Conservation (phyloP, 2,888 invertebrate genomes). For the Dasypolia templi region DNA sequence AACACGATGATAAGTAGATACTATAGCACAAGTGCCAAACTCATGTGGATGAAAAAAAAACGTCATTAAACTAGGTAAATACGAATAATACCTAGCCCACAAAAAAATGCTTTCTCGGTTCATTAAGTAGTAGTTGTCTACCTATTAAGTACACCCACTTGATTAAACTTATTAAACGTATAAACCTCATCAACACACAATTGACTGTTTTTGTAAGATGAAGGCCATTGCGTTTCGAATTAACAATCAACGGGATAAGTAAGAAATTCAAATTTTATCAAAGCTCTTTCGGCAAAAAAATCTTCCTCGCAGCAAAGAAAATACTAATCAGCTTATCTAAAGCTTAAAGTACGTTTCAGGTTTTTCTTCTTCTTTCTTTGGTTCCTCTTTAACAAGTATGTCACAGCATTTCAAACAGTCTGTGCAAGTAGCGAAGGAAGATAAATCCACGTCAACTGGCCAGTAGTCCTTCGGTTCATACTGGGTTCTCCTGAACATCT, state of each 20-base stretch:
- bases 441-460: conserved; percentile 59
- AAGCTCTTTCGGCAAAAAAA: not conserved
- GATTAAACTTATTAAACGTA: not conserved
- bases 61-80: not conserved
- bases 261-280: not conserved
- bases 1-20: not conserved
- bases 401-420: conserved; percentile 73
- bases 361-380: conserved; percentile 13
- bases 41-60: not conserved
- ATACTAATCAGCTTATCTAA: not conserved
- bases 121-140: not conserved
- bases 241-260: too few relatives aligned
- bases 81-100: not conserved
- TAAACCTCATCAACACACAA: not conserved
- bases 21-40: not conserved
- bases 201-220: not conserved
- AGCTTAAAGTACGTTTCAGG: conserved; percentile 1
- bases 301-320: not conserved
- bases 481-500: conserved; percentile 73
- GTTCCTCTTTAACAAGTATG: conserved; percentile 40
- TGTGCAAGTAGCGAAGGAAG: conserved; percentile 52
- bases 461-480: conserved; percentile 76
- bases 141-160: not conserved
- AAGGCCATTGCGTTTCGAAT: too few relatives aligned
- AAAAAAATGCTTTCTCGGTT: not conserved